These are phyloP conservation scores for Microtus oregoni DNA, from an alignment of 2,113 vertebrate genomes.

Conservation along the genomic window DNA sequence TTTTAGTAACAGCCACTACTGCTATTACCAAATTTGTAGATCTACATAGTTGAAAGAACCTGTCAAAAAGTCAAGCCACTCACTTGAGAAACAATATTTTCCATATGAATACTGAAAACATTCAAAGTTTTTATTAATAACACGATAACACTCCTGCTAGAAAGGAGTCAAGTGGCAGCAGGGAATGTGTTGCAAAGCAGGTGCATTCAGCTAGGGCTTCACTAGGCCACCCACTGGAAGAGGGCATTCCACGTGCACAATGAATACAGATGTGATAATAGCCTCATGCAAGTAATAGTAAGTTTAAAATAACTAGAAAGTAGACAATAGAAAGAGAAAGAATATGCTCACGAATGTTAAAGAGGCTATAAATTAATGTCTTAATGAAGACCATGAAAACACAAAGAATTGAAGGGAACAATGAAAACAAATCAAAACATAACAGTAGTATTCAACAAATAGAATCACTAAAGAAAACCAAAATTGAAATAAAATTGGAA, in stretches of 20 bases:
- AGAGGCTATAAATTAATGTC: neutral
- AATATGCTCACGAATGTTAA: neutral
- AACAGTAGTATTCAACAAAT: neutral
- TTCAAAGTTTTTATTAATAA: neutral
- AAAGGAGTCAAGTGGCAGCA: neutral
- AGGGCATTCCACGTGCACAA: neutral
- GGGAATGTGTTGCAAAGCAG: neutral
- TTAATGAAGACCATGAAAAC: neutral
- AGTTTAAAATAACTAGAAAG: neutral
- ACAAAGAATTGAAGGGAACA: neutral
- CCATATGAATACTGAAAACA: neutral
- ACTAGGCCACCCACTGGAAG: neutral
- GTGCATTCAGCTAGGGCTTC: neutral
- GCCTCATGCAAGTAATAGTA: neutral
- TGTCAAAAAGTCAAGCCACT: neutral
- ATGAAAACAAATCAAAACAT: neutral
- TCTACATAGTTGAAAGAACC: neutral
- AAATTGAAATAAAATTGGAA: neutral
- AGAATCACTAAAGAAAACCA: neutral
- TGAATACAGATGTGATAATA: neutral
- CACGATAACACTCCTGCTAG: neutral
- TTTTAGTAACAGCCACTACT: conserved; percentile 29
- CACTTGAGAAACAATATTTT: neutral
- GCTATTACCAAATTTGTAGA: conserved; percentile 48
- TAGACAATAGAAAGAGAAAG: neutral